These are phyloP conservation scores for Caligus rogercresseyi DNA, from an alignment of 1,140 invertebrate genomes.

Conservation along the genomic window DNA sequence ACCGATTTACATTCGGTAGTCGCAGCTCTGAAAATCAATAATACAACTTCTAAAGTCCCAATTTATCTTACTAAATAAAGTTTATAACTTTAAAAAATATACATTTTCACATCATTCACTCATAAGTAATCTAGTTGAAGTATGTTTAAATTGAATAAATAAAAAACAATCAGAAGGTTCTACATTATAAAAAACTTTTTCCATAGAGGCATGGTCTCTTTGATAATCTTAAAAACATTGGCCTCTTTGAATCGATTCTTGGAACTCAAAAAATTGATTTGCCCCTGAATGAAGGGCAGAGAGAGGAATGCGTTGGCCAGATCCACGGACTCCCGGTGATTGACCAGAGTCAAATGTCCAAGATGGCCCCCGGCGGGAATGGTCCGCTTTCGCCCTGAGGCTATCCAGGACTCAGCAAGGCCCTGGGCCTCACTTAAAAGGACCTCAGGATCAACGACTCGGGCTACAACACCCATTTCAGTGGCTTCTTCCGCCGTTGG, in stretches of 20 bases:
- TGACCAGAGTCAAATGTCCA: conserved; percentile 10
- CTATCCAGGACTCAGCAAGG: conserved; percentile 6
- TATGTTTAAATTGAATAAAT: background rate
- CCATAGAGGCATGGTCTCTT: conserved; percentile 4
- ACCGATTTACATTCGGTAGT: no score
- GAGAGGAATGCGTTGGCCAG: conserved; percentile 16
- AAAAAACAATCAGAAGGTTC: background rate
- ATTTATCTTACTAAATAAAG: no score
- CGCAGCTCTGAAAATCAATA: no score
- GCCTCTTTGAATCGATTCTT: conserved; percentile 4
- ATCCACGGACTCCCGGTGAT: conserved; percentile 10
- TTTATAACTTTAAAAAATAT: no score
- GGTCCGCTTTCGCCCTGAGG: background rate
- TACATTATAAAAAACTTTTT: conserved; percentile 2
- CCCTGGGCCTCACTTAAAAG: conserved; percentile 7
- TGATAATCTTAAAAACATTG: conserved; percentile 7
- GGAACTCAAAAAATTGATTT: conserved; percentile 13
- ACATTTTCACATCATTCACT: no score
- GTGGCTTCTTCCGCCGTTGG: conserved; percentile 10
- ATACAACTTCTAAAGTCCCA: no score
- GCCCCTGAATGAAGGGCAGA: background rate
- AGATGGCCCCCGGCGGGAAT: background rate
- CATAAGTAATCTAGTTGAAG: background rate
- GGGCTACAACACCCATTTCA: background rate
- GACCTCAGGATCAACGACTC: conserved; percentile 8